Base-by-base conservation (phyloP, 2,888 invertebrate species). In the Microctonus aethiopoides region DNA sequence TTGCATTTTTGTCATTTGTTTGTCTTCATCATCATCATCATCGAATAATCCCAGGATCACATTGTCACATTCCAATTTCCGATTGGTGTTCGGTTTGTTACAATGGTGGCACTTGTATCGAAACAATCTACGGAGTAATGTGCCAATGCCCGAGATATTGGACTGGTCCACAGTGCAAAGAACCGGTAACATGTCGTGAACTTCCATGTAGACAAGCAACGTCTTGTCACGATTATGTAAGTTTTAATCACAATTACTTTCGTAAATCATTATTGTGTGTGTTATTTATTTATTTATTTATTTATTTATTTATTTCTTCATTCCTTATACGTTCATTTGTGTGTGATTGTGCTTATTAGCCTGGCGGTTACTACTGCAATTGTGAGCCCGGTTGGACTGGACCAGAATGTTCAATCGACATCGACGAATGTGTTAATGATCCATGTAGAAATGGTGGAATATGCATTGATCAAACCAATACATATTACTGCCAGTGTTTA, bases 311-410 rank as follows among this genome's bases (percentile, higher is more conserved):
- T n/a, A n/a, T n/a, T n/a, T n/a, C n/a, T n/a, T n/a, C n/a, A n/a
- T n/a, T n/a, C n/a, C n/a, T n/a, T n/a, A n/a, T n/a, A n/a, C n/a
- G n/a, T n/a, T 29, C 29, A 29, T 29, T 29, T 29, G 29, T 72
- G 65, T 71, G 61, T 66, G 56, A 36, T 54, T 72, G 65, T 64
- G 60, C 72, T 64, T 36, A 81, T 82, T 84, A 89, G 89, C 83
- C 84, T 74, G 88, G 87, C 74, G 89, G 89, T 77, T 92, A 90
- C 88, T 90, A 89, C 80, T 95, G 94, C 88, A 89, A 90, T 78
- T 94, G 94, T 83, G 89, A 90, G 83, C 83, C 89, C 72, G 94
- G 94, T 73, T 94, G 92, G 91, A 86, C 89, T 70, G 92, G 93
- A 61, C 81, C 86, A 52, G 88, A 90, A 77, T 91, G 91, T 83